A percentile compares a stretch with the other conserved stretches of the same genome.
Conservation (phyloP, 2,113 vertebrate genomes). For the Dasyornis broadbenti region DNA sequence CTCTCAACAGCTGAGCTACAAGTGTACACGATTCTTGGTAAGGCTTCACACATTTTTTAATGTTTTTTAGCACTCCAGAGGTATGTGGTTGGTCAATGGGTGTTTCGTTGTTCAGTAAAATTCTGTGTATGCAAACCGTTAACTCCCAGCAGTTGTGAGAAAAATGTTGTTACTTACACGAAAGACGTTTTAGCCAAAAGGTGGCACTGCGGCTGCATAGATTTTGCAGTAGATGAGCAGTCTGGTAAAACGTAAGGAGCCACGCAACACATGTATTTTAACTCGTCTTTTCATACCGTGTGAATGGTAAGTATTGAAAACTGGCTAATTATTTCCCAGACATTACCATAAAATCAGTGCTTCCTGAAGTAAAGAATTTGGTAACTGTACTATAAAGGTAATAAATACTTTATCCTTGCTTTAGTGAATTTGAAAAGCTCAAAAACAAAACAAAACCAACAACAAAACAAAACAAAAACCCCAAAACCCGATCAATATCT, state of each 20-base stretch:
- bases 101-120: not conserved
- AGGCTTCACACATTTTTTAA: not conserved
- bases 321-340: not conserved
- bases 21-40: not conserved
- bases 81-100: not conserved
- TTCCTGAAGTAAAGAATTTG: not conserved
- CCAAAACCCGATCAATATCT: not conserved
- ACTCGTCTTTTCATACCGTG: not conserved
- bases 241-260: not conserved
- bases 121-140: not conserved
- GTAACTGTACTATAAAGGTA: not conserved
- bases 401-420: not conserved
- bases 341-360: not conserved
- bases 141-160: not conserved
- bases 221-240: not conserved
- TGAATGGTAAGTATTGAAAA: not conserved
- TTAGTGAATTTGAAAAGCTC: not conserved
- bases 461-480: not conserved
- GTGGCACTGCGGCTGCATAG: slow-evolving; percentile 72
- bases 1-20: not conserved
- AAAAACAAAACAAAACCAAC: not conserved
- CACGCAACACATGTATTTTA: not conserved
- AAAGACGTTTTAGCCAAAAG: slow-evolving; percentile 69
- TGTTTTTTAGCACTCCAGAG: not conserved
- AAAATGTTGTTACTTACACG: not conserved